phyloP scores from a whole-genome alignment of 1,140 invertebrate species.

The Latrodectus geometricus region DNA sequence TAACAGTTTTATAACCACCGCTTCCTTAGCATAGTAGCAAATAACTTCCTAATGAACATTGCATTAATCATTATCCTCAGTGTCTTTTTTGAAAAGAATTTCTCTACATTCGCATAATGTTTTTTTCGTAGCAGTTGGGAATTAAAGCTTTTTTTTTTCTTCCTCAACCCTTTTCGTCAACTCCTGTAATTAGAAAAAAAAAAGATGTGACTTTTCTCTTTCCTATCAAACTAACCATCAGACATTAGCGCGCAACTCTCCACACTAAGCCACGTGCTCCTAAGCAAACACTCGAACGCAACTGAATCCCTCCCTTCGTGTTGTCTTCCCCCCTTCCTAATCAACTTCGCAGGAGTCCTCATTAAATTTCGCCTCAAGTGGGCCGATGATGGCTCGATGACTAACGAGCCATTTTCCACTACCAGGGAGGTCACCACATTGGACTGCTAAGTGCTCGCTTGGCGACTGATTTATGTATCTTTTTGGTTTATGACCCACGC shows the following conservation, averaged over 20 bases:
- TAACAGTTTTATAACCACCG: too few relatives aligned
- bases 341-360: constrained; percentile 48
- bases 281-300: constrained; percentile 28
- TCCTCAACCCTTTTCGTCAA: too few relatives aligned
- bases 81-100: too few relatives aligned
- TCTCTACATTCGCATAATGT: too few relatives aligned
- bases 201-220: background rate
- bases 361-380: constrained; percentile 60
- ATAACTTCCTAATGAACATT: too few relatives aligned
- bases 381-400: constrained; percentile 58
- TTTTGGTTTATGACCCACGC: too few relatives aligned
- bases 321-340: constrained; percentile 6
- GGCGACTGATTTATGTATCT: constrained; percentile 15
- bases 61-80: too few relatives aligned
- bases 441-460: constrained; percentile 26
- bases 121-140: too few relatives aligned
- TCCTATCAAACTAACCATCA: background rate
- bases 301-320: background rate
- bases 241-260: constrained; percentile 16
- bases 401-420: constrained; percentile 41
- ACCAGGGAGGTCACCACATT: constrained; percentile 28
- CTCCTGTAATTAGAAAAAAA: background rate
- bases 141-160: too few relatives aligned
- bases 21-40: too few relatives aligned
- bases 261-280: constrained; percentile 31